Percentiles rank a stretch among this genome's conserved stretches.
phyloP scores from a whole-genome alignment of 2,888 invertebrate species.

The Hermaeophaga mercurialis region DNA sequence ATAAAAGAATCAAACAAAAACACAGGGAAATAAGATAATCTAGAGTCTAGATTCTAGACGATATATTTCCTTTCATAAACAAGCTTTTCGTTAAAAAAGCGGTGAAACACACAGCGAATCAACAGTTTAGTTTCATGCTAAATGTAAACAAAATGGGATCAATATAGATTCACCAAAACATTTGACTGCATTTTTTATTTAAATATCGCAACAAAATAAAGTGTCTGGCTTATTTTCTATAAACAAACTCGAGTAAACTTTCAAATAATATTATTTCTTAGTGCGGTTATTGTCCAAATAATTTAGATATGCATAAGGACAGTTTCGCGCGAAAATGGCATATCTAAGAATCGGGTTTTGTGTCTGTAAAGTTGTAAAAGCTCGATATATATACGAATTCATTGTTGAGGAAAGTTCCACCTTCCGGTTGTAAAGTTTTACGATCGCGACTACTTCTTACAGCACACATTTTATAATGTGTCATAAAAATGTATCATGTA shows the following conservation, averaged over 20 bases:
- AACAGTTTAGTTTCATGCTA: no score
- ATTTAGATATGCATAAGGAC: neutral
- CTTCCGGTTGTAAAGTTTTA: conserved; percentile 23
- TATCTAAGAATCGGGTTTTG: conserved; percentile 12
- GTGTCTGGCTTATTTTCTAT: no score
- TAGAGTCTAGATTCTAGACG: no score
- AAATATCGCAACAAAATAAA: no score
- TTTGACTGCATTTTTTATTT: no score
- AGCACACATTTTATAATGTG: conserved; percentile 10
- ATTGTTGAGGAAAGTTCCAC: conserved; percentile 14
- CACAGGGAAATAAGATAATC: no score
- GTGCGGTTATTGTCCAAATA: neutral
- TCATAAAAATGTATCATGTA: conserved; percentile 15
- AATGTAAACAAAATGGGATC: no score
- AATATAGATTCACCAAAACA: no score
- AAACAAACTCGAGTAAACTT: neutral
- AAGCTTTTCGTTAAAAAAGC: no score
- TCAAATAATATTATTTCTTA: neutral
- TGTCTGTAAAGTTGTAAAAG: conserved; percentile 8
- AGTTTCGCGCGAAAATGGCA: conserved; percentile 3
- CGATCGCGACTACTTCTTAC: conserved; percentile 15
- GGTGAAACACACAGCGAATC: no score
- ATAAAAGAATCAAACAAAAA: no score
- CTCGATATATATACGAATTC: conserved; percentile 8
- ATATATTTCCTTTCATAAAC: no score